Base-by-base conservation (phyloP, 2,888 invertebrate species). In the Bhutanitis thaidina region DNA sequence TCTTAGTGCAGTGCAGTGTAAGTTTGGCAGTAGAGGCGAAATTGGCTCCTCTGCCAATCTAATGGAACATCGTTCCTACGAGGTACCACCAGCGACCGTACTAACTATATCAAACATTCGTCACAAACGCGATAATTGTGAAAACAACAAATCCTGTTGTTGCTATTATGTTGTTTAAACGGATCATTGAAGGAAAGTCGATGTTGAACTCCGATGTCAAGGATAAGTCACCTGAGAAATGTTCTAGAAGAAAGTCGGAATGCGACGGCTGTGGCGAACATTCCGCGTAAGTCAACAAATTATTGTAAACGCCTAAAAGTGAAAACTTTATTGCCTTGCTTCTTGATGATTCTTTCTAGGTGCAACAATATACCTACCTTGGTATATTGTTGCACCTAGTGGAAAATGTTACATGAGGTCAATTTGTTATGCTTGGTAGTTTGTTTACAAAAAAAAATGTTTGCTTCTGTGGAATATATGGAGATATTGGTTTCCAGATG, bases 91-190 rank as follows among this genome's bases (percentile, higher is more conserved):
- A 64, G 76, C 79, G 60, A 69, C 49, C 43, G 84, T 84, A 65
- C 68, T 81, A 65, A 72, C 80, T 69, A 86, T 83, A 67, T 74
- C 82, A 73, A 88, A 85, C 74, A 88, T 88, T 80, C 84, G 77
- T 55, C 76, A 80, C 61, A 81, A 84, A 68, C 79, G 85, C 49
- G 85, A 86, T 69, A 81, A 76, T 60, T 89, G 88, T 69, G 87
- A 55, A 89, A 90, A 67, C 87, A 88, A 71, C 87, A 89, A 69
- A 88, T 90, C 54, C 76, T 90, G 55, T 67, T 90, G 27, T 69
- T 90, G 56, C 73, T 90, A 86, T 76, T 90, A 90, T 90, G 90
- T 75, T 90, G 90, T 80, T 88, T 88, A 87, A 90, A 90, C 89
- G 90, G 87, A 77, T 90, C 89, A 74, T 90, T 81, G 82, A 89